A percentile compares a stretch with the other conserved stretches of the same genome.
Conservation (phyloP, 2,888 invertebrate genomes). For the Troides helena region DNA sequence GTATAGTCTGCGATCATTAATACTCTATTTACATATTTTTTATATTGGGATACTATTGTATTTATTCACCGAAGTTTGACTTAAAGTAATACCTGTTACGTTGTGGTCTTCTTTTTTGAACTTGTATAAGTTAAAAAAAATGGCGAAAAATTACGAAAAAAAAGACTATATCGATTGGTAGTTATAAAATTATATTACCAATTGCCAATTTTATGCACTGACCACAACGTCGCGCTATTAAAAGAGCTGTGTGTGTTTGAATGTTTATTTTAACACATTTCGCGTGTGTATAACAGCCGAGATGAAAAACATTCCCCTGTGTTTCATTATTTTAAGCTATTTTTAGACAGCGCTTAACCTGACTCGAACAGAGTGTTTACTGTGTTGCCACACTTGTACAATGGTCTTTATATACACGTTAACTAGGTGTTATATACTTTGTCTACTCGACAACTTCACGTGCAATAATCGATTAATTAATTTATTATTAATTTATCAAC, state of each 20-base stretch:
- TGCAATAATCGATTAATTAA: no score
- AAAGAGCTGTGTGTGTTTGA: conserved; percentile 69
- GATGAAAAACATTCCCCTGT: conserved; percentile 80
- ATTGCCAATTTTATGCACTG: conserved; percentile 71
- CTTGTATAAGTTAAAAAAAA: conserved; percentile 39
- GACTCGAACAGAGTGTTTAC: conserved; percentile 72
- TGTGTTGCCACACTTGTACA: conserved; percentile 67
- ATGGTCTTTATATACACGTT: conserved; percentile 63
- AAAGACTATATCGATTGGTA: conserved; percentile 64
- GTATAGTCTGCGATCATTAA: no score
- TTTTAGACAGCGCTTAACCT: conserved; percentile 76
- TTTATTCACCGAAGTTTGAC: no score
- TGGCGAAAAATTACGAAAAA: conserved; percentile 53
- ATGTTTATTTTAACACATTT: conserved; percentile 79
- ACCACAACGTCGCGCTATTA: conserved; percentile 74
- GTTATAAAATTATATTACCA: conserved; percentile 63
- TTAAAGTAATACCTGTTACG: no score
- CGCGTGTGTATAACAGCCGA: conserved; percentile 74
- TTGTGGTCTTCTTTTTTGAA: no score
- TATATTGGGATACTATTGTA: no score
- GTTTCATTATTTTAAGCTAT: conserved; percentile 77
- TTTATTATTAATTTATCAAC: not conserved
- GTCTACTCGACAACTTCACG: not conserved
- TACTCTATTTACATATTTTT: no score
- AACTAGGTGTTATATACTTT: conserved; percentile 29